phyloP scores from a whole-genome alignment of 2,888 invertebrate genomes.

The Chymomyza caudatula region DNA sequence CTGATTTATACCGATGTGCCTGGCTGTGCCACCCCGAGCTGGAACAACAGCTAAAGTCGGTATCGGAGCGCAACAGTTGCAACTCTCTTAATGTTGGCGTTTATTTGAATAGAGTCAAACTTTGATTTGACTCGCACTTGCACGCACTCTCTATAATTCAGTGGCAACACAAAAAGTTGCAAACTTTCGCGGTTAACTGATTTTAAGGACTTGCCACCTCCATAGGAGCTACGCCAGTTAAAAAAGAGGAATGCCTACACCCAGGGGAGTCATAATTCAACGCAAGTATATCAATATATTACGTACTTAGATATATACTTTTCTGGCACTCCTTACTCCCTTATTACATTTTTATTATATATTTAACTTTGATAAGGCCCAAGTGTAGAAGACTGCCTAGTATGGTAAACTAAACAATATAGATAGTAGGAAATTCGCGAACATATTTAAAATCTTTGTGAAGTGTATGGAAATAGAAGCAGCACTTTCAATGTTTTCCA shows the following conservation, averaged over 20 bases:
- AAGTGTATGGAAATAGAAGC: neutral
- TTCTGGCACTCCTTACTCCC: neutral
- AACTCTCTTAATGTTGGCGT: conserved; percentile 70
- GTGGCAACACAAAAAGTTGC: conserved; percentile 49
- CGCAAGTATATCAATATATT: conserved; percentile 72
- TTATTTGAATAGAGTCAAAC: conserved; percentile 72
- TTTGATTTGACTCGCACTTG: conserved; percentile 55
- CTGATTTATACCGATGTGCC: conserved; percentile 64
- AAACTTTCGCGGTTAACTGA: conserved; percentile 71
- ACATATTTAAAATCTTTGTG: neutral
- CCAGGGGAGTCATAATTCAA: conserved; percentile 70
- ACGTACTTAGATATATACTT: conserved; percentile 21
- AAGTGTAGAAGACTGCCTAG: neutral
- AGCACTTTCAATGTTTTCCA: conserved; percentile 4
- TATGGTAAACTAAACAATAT: neutral
- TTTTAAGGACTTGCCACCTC: conserved; percentile 58
- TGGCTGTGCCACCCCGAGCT: conserved; percentile 22
- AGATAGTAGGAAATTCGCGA: neutral
- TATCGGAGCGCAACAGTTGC: conserved; percentile 62
- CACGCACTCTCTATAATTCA: conserved; percentile 5
- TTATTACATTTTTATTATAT: neutral
- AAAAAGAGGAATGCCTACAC: conserved; percentile 25
- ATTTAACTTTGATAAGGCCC: neutral
- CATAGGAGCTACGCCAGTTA: conserved; percentile 6
- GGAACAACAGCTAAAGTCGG: neutral